These are phyloP conservation scores for Orthosia gothica DNA, from an alignment of 2,888 invertebrate genomes.

Conservation along the genomic window DNA sequence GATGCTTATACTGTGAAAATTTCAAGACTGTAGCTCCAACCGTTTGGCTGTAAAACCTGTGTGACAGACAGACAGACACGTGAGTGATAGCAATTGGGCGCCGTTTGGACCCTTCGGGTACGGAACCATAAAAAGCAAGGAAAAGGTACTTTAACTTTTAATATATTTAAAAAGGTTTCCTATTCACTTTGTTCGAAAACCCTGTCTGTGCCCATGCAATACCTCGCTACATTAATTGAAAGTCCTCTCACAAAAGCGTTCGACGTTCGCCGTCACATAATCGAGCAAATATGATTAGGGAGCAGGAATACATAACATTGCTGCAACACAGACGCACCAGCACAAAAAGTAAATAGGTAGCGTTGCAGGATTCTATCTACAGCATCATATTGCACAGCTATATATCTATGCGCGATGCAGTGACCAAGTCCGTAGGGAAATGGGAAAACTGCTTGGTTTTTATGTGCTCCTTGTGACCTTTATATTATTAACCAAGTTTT, in stretches of 20 bases:
- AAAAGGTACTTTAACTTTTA: background rate
- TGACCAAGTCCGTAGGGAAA: constrained; percentile 39
- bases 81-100: no score
- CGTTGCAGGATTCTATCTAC: constrained; percentile 52
- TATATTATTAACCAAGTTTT: background rate
- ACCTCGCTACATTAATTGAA: constrained; percentile 33
- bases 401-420: constrained; percentile 59
- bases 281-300: constrained; percentile 51
- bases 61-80: no score
- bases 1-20: no score
- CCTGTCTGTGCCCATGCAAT: background rate
- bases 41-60: no score
- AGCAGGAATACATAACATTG: constrained; percentile 34
- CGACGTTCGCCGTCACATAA: constrained; percentile 33
- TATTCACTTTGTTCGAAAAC: background rate
- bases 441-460: constrained; percentile 32
- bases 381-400: constrained; percentile 35
- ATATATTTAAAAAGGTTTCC: background rate
- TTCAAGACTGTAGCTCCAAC: no score
- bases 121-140: no score
- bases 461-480: constrained; percentile 34
- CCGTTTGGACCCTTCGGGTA: no score
- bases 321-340: constrained; percentile 41
- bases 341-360: constrained; percentile 62
- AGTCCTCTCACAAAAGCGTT: constrained; percentile 35